Percentiles rank a stretch among this genome's conserved stretches.
Evolutionary conservation across 2,797 vertebrate species (phyloP).

Genomic region (Platalea minor): DNA sequence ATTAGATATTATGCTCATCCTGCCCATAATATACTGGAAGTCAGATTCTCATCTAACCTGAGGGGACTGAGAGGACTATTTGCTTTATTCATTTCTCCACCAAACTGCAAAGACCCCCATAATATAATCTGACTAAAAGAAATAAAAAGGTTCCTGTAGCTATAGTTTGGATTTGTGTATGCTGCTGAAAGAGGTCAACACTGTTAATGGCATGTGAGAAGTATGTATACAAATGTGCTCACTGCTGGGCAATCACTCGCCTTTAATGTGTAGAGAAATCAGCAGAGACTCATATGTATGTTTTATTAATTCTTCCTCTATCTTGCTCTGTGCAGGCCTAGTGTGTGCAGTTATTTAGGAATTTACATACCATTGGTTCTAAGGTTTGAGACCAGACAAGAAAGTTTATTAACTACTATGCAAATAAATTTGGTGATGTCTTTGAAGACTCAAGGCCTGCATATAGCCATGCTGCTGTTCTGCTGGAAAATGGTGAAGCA

Average conservation of each 20-base stretch:
- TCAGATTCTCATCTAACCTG: not conserved
- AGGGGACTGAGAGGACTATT: not conserved
- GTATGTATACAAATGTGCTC: not conserved
- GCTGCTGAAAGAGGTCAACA: slow-evolving; percentile 18
- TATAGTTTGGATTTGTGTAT: not conserved
- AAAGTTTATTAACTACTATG: not conserved
- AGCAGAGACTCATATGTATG: not conserved
- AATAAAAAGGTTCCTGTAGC: slow-evolving; percentile 6
- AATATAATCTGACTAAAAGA: not conserved
- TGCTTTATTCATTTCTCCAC: not conserved
- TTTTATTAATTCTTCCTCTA: slow-evolving; percentile 52
- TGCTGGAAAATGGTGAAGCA: not conserved
- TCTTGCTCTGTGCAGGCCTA: slow-evolving; percentile 32
- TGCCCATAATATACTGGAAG: not conserved
- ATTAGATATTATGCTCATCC: not conserved
- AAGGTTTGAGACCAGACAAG: slow-evolving; percentile 43
- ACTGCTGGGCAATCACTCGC: not conserved
- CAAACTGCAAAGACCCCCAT: not conserved
- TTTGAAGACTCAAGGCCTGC: slow-evolving; percentile 21
- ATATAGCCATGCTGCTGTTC: not conserved
- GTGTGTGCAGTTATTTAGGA: slow-evolving; percentile 23
- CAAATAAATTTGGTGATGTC: not conserved
- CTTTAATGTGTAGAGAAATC: slow-evolving; percentile 13
- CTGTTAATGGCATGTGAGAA: not conserved
- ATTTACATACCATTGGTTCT: slow-evolving; percentile 19